These are phyloP conservation scores for Globodera ellingtonae DNA, from an alignment of 1,140 invertebrate genomes.

Conservation along the genomic window DNA sequence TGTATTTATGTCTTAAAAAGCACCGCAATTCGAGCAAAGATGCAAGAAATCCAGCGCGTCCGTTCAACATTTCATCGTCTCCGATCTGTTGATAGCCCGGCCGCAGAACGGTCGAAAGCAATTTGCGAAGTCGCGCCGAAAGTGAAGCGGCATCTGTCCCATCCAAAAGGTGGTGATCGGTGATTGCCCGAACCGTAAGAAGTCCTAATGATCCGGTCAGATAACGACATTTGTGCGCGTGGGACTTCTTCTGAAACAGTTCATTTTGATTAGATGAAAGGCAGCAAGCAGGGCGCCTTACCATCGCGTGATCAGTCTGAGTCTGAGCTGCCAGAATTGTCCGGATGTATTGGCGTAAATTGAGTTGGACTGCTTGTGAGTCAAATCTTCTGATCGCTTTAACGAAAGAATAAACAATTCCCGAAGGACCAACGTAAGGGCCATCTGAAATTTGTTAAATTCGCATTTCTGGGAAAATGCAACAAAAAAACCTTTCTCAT, in stretches of 20 bases:
- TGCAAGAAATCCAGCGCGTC: conserved; percentile 42
- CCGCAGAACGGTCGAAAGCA: conserved; percentile 27
- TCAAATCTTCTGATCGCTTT: conserved; percentile 5
- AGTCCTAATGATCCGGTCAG: conserved; percentile 40
- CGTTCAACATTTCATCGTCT: conserved; percentile 48
- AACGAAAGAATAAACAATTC: conserved; percentile 33
- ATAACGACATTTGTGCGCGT: conserved; percentile 36
- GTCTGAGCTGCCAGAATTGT: conserved; percentile 6
- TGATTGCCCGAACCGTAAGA: conserved; percentile 38
- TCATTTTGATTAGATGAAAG: not conserved
- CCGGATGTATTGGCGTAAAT: conserved; percentile 26
- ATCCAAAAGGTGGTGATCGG: conserved; percentile 13
- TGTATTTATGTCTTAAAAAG: too few species aligned
- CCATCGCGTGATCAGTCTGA: not conserved
- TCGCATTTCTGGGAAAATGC: too few species aligned
- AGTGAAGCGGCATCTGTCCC: not conserved
- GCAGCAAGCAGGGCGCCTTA: not conserved
- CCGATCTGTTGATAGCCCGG: conserved; percentile 46
- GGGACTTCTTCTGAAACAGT: conserved; percentile 19
- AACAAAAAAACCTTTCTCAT: conserved; percentile 1
- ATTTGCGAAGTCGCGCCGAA: not conserved
- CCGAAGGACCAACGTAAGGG: conserved; percentile 35
- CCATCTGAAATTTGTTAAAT: conserved; percentile 25
- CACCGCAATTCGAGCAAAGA: conserved; percentile 32
- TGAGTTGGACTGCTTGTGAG: not conserved